These are phyloP conservation scores for Acanthopagrus latus DNA, from an alignment of 2,797 vertebrate species.

Conservation along the genomic window DNA sequence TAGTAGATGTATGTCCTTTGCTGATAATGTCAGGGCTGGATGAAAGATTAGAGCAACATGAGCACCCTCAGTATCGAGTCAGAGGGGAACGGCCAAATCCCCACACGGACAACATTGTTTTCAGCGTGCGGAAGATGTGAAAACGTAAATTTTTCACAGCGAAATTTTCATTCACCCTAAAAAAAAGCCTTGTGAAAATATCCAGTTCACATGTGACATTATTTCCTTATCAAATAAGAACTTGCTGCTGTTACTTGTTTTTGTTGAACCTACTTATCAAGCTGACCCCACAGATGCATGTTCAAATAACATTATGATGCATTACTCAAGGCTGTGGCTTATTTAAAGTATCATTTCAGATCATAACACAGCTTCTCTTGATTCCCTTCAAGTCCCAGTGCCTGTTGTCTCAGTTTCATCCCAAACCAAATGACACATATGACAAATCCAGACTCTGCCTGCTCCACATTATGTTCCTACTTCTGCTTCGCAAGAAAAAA, in stretches of 20 bases:
- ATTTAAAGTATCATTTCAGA: background rate
- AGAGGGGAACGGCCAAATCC: no score
- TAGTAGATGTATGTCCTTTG: background rate
- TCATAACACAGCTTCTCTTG: background rate
- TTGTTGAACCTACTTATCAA: no score
- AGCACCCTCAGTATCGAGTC: background rate
- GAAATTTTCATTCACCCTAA: no score
- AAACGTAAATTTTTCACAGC: no score
- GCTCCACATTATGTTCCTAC: background rate
- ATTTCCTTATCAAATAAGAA: no score
- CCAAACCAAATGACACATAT: background rate
- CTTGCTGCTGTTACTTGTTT: no score
- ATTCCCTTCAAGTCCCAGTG: background rate
- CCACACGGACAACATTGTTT: no score
- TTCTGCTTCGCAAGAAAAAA: background rate
- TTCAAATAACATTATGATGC: background rate
- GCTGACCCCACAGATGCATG: background rate
- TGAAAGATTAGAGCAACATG: constrained; percentile 2
- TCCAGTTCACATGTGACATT: no score
- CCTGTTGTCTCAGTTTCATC: background rate
- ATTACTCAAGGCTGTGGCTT: background rate
- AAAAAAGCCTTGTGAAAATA: no score
- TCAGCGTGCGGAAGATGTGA: no score
- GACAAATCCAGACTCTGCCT: background rate
- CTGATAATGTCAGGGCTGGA: constrained; percentile 9